These are phyloP conservation scores for Pseudomyrmex cubaensis DNA, from an alignment of 1,140 invertebrate genomes.

Conservation along the genomic window DNA sequence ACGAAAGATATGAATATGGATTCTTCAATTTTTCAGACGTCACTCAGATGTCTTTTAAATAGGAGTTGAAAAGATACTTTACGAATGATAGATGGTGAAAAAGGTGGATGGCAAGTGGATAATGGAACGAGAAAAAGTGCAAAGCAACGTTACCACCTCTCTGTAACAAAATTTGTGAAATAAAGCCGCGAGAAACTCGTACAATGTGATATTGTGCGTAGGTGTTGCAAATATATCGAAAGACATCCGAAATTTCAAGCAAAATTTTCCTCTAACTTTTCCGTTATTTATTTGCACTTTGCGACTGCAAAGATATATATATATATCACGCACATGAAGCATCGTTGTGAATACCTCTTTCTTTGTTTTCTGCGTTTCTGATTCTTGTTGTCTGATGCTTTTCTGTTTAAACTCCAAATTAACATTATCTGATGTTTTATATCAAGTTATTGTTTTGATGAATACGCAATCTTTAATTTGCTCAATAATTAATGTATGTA, in stretches of 20 bases:
- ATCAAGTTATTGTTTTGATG: constrained; percentile 32
- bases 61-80: background rate
- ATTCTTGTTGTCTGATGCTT: background rate
- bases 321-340: constrained; percentile 59
- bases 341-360: constrained; percentile 66
- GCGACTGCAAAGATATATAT: constrained; percentile 64
- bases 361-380: background rate
- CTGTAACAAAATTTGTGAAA: background rate
- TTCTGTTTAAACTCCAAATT: constrained; percentile 16
- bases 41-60: background rate
- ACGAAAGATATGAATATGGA: background rate
- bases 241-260: background rate
- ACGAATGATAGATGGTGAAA: constrained; percentile 1
- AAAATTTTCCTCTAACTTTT: constrained; percentile 37
- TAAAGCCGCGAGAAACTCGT: background rate
- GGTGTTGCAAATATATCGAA: background rate
- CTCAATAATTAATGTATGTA: constrained; percentile 50
- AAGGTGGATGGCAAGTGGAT: constrained; percentile 13
- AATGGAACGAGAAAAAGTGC: constrained; percentile 28
- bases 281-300: constrained; percentile 67
- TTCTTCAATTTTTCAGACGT: constrained; percentile 2
- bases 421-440: constrained; percentile 28
- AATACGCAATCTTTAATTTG: constrained; percentile 24
- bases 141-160: background rate
- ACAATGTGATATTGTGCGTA: background rate